Conservation (phyloP, 2,888 invertebrate species). For the Lepidochitona cinerea region DNA sequence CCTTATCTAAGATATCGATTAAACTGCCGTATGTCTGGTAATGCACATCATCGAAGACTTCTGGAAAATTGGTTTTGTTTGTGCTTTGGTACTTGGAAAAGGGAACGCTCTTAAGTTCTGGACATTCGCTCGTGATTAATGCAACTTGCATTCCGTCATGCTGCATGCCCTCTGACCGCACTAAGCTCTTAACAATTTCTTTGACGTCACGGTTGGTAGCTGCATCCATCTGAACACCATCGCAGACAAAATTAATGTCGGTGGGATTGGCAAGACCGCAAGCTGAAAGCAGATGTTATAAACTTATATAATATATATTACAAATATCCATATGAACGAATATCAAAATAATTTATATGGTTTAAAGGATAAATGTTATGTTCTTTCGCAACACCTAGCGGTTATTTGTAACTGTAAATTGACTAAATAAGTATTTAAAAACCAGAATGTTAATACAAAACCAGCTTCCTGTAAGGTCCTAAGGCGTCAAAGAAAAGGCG, state of each 20-base stretch:
- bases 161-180: neutral
- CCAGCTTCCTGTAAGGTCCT: too few species aligned
- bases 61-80: neutral
- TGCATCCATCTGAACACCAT: neutral
- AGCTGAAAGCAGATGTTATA: too few species aligned
- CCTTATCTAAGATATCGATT: neutral
- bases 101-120: neutral
- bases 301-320: too few species aligned
- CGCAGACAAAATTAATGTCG: conserved; percentile 2
- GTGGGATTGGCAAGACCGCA: conserved; percentile 1
- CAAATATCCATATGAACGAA: too few species aligned
- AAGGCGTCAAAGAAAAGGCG: too few species aligned
- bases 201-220: neutral
- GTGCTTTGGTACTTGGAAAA: neutral
- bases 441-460: too few species aligned
- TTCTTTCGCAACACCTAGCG: too few species aligned
- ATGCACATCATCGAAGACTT: neutral
- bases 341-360: too few species aligned
- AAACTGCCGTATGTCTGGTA: neutral
- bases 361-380: too few species aligned
- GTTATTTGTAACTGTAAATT: too few species aligned
- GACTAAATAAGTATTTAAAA: too few species aligned
- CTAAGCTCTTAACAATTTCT: neutral
- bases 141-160: conserved; percentile 2
- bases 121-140: conserved; percentile 6